Evolutionary conservation across 2,888 invertebrate genomes (phyloP), one percentile per base, ranked within the genome.

Genomic region (Agelastica alni): DNA sequence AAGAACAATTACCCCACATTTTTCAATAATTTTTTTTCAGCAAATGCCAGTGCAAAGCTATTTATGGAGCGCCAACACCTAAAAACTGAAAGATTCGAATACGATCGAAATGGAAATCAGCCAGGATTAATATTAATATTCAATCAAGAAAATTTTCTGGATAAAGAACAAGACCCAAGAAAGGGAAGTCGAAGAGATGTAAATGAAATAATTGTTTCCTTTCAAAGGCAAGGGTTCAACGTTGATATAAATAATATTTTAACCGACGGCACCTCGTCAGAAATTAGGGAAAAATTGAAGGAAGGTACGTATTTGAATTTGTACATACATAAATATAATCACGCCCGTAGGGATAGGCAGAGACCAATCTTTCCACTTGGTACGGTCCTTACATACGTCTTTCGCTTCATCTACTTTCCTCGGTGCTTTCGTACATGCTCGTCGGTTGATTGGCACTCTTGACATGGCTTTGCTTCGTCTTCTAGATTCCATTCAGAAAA

Each of bases 111-210:
- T 2, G 70, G 71, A 5, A 55, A 39, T 1, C 67, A 74, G 36
- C 70, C 72, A 2, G 74, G 74, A n/a, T 56, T 68, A 16, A 53
- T 74, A 4, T 53, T 74, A 3, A 71, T 72, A 26, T 72, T 74
- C 51, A 63, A 65, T 43, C 70, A 74, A 30, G 67, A 65, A 42
- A 44, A 18, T 7, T 70, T 67, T 53, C 55, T 61, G 1, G 45
- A 59, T 28, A n/a, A 44, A 1, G 12, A 30, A 1, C 9, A 42
- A 1, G 52, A 36, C 6, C 26, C 28, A 4, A 58, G 73, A 47
- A 17, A 10, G 14, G 75, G 74, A 2, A 69, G 66, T 17, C 64
- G 62, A 37, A 58, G 66, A 51, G 75, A 75, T 56, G 73, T 74
- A 0, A 68, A 70, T 28, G 69, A 71, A 54, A 62, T 75, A 9